Conservation (phyloP, 1,140 invertebrate genomes). For the Dinothrombium tinctorium region DNA sequence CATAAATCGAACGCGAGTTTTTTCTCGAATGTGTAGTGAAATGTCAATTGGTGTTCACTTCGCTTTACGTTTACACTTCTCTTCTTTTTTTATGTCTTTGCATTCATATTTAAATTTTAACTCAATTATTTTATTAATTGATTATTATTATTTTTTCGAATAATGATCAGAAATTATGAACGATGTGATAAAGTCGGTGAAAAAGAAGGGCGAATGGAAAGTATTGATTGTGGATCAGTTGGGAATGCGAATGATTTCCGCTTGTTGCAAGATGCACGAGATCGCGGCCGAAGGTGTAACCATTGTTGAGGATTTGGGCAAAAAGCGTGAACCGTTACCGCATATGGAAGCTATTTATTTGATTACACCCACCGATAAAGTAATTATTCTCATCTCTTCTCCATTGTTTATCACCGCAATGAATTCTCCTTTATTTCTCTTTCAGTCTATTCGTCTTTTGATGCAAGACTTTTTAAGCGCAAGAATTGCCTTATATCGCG, state of each 20-base stretch:
- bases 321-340: conserved; percentile 82
- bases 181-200: conserved; percentile 73
- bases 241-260: conserved; percentile 95
- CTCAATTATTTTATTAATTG: conserved; percentile 1
- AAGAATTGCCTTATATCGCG: conserved; percentile 65
- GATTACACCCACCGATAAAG: conserved; percentile 77
- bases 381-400: conserved; percentile 10
- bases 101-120: neutral
- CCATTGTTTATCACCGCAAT: no score
- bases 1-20: no score
- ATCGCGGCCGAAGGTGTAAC: conserved; percentile 97
- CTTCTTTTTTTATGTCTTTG: neutral
- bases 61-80: neutral
- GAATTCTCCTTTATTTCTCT: neutral
- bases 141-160: conserved; percentile 7
- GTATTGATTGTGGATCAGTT: conserved; percentile 92
- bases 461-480: conserved; percentile 81
- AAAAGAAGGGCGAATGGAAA: conserved; percentile 88
- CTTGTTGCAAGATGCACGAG: conserved; percentile 99
- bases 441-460: conserved; percentile 49
- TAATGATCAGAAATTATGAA: conserved; percentile 78
- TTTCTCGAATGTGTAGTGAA: no score
- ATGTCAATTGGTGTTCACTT: neutral
- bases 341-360: conserved; percentile 94
- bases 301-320: conserved; percentile 93